Percentiles rank a stretch among this genome's conserved stretches.
These are phyloP conservation scores for Pelvicachromis taeniatus DNA, from an alignment of 2,113 vertebrate species.

Conservation along the genomic window DNA sequence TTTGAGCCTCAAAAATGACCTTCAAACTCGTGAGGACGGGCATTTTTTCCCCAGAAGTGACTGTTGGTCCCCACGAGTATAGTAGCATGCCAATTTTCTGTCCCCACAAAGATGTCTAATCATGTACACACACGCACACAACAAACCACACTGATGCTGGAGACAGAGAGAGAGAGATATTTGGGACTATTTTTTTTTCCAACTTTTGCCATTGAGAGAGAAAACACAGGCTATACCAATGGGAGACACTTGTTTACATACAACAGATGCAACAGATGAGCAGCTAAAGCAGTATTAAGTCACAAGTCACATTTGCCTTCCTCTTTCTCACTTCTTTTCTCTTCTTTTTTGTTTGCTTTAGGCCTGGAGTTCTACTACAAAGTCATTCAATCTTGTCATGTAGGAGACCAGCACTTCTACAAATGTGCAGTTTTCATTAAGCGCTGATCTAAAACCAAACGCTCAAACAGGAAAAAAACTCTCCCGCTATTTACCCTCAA, in stretches of 20 bases:
- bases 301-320: neutral
- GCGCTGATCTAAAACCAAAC: neutral
- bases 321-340: neutral
- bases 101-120: neutral
- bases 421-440: neutral
- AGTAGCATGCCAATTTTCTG: neutral
- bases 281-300: neutral
- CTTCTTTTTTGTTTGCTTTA: neutral
- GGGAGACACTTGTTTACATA: neutral
- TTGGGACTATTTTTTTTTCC: neutral
- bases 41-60: neutral
- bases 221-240: neutral
- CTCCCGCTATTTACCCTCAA: neutral
- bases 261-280: neutral
- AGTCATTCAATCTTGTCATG: neutral
- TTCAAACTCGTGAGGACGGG: neutral
- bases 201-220: neutral
- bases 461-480: neutral
- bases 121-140: neutral
- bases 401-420: neutral
- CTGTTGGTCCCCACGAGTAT: neutral
- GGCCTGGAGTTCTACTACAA: neutral
- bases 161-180: neutral
- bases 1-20: neutral
- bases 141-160: neutral